A percentile compares a stretch with the other conserved stretches of the same genome.
phyloP scores from a whole-genome alignment of 2,888 invertebrate genomes.

The Lasioglossum oenotherae region DNA sequence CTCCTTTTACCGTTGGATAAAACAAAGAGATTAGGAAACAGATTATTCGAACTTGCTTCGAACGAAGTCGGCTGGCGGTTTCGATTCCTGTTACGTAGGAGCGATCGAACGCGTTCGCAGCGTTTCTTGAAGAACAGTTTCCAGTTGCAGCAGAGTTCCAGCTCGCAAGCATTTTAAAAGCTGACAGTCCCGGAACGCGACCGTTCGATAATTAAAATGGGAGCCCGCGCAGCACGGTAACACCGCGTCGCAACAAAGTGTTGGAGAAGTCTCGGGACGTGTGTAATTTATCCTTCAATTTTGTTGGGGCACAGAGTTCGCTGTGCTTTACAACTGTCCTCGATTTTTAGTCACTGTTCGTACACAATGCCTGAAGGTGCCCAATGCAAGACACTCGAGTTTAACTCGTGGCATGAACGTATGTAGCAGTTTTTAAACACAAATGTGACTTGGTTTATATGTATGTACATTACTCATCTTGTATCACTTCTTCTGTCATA shows the following conservation, averaged over 20 bases:
- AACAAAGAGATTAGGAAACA: background rate
- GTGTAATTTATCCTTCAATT: constrained; percentile 19
- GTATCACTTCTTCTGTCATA: background rate
- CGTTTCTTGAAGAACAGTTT: background rate
- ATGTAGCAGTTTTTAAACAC: background rate
- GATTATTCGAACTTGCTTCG: background rate
- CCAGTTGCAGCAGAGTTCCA: background rate
- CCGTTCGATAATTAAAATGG: constrained; percentile 41
- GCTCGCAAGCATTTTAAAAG: constrained; percentile 1
- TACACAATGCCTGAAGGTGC: background rate
- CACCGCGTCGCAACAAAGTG: constrained; percentile 17
- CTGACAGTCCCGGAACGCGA: background rate
- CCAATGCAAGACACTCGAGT: background rate
- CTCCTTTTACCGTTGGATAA: background rate
- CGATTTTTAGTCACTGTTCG: background rate
- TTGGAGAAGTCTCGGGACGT: constrained; percentile 20
- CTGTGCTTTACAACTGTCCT: background rate
- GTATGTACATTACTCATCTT: background rate
- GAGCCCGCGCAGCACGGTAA: constrained; percentile 14
- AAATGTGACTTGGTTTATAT: background rate
- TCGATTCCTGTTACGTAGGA: background rate
- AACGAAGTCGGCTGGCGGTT: background rate
- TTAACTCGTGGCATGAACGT: background rate
- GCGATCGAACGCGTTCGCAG: background rate
- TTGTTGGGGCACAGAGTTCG: background rate